Base-by-base conservation (phyloP, 2,113 vertebrate genomes). In the Halichoeres trimaculatus region DNA sequence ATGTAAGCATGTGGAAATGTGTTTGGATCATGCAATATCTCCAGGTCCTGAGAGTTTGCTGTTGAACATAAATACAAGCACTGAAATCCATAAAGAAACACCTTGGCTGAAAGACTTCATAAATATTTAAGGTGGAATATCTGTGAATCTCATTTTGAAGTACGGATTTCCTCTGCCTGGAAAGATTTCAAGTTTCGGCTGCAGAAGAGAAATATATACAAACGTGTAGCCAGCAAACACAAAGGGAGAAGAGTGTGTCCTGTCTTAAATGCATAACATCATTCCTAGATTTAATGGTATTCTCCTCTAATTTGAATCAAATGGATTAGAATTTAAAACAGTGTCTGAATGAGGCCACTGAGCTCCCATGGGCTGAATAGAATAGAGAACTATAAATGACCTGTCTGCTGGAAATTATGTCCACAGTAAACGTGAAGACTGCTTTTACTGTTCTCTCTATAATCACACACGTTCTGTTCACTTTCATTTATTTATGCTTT, bases 371-470 rank as follows among this genome's bases (percentile, higher is more conserved):
- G 57, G 70, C 59, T 52, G 41, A 62, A 52, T 47, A 54, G 60
- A 78, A 78, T 20, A 58, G 45, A 76, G 62, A 72, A 74, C 74
- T 26, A 38, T 76, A 90, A 84, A 80, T 85, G 84, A 83, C 78
- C 78, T 76, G 76, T 86, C 83, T 73, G 65, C 9, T 70, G 54
- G 70, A 88, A 91, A 85, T 82, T 35, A 85, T 85, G 72, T 71
- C 60, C 75, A 77, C 62, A 74, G 69, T 88, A 86, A 89, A 90
- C 54, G 75, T 76, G 79, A 69, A 72, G 85, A 84, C 55, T 74
- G 54, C 78, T 80, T 90, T 86, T 80, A 86, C 64, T 66, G 65
- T 85, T 83, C 61, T 81, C 73, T 62, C 56, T 78, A n/a, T 77
- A 81, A 84, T 82, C 75, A 70, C 70, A 61, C 8, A 14, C 51